A percentile compares a stretch with the other conserved stretches of the same genome.
Evolutionary conservation across 2,888 invertebrate genomes (phyloP).

Genomic region (Stenoptilia bipunctidactyla): DNA sequence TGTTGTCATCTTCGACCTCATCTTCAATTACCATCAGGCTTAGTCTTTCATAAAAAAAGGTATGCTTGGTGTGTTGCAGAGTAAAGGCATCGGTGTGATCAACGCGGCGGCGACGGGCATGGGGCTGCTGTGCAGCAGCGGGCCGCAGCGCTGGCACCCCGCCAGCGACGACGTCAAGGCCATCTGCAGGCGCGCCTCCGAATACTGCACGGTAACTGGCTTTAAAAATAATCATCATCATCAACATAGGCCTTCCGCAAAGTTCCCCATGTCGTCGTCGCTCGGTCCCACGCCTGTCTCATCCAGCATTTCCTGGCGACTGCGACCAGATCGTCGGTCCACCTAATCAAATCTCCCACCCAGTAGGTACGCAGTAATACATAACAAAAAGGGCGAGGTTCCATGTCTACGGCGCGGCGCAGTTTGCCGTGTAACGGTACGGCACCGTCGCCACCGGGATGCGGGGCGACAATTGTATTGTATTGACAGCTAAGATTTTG

Average conservation of each 20-base stretch:
- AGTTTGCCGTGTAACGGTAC: too few species aligned
- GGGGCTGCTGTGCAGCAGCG: slow-evolving; percentile 83
- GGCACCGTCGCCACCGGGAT: too few species aligned
- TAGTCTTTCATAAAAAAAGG: too few species aligned
- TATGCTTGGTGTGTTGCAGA: slow-evolving; percentile 50
- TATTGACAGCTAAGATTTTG: too few species aligned
- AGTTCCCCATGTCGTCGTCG: background rate
- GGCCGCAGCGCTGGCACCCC: slow-evolving; percentile 87
- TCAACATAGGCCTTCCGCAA: background rate
- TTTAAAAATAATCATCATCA: background rate
- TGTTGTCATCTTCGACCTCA: too few species aligned
- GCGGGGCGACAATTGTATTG: too few species aligned
- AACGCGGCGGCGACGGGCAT: slow-evolving; percentile 87
- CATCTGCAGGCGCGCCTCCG: slow-evolving; percentile 72
- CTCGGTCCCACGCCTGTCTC: background rate
- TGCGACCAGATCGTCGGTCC: too few species aligned
- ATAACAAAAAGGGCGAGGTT: too few species aligned
- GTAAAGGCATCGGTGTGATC: slow-evolving; percentile 81
- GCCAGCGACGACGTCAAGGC: slow-evolving; percentile 75
- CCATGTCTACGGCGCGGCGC: too few species aligned
- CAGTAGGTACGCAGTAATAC: too few species aligned
- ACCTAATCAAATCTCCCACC: too few species aligned
- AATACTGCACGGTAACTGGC: slow-evolving; percentile 73
- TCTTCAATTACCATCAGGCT: too few species aligned
- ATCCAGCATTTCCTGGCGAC: background rate